phyloP scores from a whole-genome alignment of 2,888 invertebrate genomes.

The Lysandra coridon region DNA sequence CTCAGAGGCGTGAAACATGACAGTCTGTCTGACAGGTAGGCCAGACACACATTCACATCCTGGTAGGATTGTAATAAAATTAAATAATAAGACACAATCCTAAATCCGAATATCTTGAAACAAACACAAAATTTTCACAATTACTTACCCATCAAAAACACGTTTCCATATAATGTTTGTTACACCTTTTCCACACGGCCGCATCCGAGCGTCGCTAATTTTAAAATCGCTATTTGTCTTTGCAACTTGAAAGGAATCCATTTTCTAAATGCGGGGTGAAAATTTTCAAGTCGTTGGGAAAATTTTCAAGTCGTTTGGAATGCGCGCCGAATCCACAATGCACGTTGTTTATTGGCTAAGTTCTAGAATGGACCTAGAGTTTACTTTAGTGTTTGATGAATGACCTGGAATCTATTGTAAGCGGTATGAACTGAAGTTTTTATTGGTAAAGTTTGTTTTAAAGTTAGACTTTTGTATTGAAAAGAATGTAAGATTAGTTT shows the following conservation, averaged over 20 bases:
- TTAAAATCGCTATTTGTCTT: slow-evolving; percentile 43
- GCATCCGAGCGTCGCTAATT: slow-evolving; percentile 39
- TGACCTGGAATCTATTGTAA: slow-evolving; percentile 31
- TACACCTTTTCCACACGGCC: slow-evolving; percentile 39
- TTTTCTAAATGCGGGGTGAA: slow-evolving; percentile 60
- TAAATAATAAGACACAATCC: too few relatives aligned
- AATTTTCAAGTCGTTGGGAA: slow-evolving; percentile 58
- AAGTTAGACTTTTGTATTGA: neutral
- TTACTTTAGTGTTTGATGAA: slow-evolving; percentile 40
- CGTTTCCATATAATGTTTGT: neutral
- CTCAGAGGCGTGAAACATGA: too few relatives aligned
- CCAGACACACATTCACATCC: too few relatives aligned
- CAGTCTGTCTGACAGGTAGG: too few relatives aligned
- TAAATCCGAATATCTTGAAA: neutral
- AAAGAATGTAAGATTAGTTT: neutral
- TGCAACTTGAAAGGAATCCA: slow-evolving; percentile 49
- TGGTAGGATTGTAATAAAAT: too few relatives aligned
- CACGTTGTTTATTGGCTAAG: slow-evolving; percentile 43
- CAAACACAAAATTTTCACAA: neutral
- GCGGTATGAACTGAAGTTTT: neutral
- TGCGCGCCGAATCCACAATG: slow-evolving; percentile 59
- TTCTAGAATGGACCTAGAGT: slow-evolving; percentile 41
- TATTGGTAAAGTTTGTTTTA: neutral
- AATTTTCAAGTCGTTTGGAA: slow-evolving; percentile 53
- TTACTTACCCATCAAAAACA: neutral